These are phyloP conservation scores for Indicator indicator DNA, from an alignment of 2,113 vertebrate species.

Conservation along the genomic window DNA sequence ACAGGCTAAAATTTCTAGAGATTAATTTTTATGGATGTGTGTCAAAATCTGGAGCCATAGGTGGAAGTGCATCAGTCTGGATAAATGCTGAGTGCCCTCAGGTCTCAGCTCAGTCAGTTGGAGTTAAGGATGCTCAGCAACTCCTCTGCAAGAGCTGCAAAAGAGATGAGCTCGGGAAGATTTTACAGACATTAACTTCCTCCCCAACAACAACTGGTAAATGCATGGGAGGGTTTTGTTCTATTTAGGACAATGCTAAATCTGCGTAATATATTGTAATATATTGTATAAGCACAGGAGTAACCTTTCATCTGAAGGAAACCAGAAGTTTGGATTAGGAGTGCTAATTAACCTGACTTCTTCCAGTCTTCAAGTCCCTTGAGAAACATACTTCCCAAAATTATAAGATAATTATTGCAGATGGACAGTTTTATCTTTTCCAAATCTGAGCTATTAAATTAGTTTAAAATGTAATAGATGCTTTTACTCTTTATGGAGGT, in stretches of 20 bases:
- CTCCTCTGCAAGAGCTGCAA: background rate
- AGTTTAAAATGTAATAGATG: background rate
- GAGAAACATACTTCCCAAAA: background rate
- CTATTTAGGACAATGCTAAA: background rate
- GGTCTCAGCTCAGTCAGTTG: background rate
- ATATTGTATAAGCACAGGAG: constrained; percentile 26
- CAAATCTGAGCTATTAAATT: background rate
- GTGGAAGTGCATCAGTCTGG: background rate
- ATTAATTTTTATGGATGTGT: background rate
- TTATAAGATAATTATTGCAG: constrained; percentile 15
- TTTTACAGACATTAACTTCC: background rate
- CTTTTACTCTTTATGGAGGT: background rate
- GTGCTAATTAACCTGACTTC: constrained; percentile 31
- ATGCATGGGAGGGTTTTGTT: background rate
- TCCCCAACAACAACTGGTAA: background rate
- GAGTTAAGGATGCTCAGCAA: background rate
- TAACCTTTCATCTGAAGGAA: constrained; percentile 48
- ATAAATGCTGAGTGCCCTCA: background rate
- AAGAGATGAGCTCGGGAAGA: background rate
- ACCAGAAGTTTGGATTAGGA: constrained; percentile 37
- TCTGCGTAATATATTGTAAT: constrained; percentile 36
- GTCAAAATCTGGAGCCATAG: background rate
- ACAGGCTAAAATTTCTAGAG: background rate
- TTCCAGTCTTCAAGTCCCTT: background rate
- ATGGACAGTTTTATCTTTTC: constrained; percentile 14